Evolutionary conservation across 2,797 vertebrate genomes (phyloP).

Genomic region (Hafferia zeledoni): DNA sequence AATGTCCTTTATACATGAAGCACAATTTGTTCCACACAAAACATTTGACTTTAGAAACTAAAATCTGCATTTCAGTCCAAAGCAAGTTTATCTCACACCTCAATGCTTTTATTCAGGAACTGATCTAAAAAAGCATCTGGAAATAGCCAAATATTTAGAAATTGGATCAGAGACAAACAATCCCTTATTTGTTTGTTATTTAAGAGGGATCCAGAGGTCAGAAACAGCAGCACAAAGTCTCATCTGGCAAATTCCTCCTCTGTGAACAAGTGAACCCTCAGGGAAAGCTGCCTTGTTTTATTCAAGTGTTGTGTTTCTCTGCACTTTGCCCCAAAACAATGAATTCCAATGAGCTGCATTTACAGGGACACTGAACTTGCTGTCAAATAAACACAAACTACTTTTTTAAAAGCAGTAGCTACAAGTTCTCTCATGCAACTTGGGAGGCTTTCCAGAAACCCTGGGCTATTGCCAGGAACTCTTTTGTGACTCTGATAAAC

Average conservation of each 20-base stretch:
- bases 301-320: background rate
- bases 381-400: background rate
- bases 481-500: background rate
- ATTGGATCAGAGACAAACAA: background rate
- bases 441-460: background rate
- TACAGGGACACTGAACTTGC: background rate
- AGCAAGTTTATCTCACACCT: background rate
- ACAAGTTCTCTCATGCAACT: background rate
- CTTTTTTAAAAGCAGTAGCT: background rate
- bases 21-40: background rate
- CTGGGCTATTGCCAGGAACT: background rate
- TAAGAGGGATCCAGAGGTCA: background rate
- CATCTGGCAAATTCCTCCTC: background rate
- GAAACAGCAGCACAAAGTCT: background rate
- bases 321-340: background rate
- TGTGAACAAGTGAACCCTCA: background rate
- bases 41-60: background rate
- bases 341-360: background rate
- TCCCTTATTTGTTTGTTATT: background rate
- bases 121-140: background rate
- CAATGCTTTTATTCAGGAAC: background rate
- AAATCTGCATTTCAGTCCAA: background rate
- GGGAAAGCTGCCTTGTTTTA: constrained; percentile 1
- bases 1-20: background rate
- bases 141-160: background rate